These are phyloP conservation scores for Falco berigora DNA, from an alignment of 2,797 vertebrate species.

Conservation along the genomic window DNA sequence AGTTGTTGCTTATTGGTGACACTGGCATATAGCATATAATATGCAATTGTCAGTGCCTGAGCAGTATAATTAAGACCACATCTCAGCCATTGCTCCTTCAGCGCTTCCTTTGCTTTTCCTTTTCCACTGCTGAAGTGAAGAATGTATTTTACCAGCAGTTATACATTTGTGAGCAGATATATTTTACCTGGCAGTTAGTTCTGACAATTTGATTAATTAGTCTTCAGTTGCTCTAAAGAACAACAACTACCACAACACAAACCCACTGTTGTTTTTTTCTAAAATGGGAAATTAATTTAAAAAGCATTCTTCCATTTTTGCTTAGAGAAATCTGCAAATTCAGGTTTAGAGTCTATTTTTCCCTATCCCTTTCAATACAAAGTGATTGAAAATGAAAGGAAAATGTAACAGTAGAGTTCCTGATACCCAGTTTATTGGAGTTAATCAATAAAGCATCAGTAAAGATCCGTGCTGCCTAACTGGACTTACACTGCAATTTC, in stretches of 20 bases:
- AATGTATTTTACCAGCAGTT: neutral
- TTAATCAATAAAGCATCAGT: neutral
- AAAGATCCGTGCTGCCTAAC: neutral
- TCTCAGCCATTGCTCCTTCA: neutral
- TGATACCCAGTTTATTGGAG: neutral
- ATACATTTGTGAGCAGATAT: neutral
- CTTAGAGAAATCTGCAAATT: neutral
- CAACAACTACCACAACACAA: neutral
- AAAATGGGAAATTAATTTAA: neutral
- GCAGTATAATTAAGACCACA: neutral
- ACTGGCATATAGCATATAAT: neutral
- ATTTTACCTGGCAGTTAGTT: neutral
- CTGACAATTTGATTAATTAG: neutral
- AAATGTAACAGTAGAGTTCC: neutral
- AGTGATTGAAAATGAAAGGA: neutral
- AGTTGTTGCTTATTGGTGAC: neutral
- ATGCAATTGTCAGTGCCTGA: rapidly evolving
- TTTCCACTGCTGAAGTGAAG: neutral
- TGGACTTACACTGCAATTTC: neutral
- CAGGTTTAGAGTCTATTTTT: neutral
- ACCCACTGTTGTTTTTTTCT: neutral
- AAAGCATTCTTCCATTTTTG: neutral
- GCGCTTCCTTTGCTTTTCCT: neutral
- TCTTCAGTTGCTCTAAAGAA: neutral
- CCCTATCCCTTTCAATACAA: neutral